A percentile compares a stretch with the other conserved stretches of the same genome.
Evolutionary conservation across 1,140 invertebrate genomes (phyloP).

Genomic region (Caerostris extrusa): DNA sequence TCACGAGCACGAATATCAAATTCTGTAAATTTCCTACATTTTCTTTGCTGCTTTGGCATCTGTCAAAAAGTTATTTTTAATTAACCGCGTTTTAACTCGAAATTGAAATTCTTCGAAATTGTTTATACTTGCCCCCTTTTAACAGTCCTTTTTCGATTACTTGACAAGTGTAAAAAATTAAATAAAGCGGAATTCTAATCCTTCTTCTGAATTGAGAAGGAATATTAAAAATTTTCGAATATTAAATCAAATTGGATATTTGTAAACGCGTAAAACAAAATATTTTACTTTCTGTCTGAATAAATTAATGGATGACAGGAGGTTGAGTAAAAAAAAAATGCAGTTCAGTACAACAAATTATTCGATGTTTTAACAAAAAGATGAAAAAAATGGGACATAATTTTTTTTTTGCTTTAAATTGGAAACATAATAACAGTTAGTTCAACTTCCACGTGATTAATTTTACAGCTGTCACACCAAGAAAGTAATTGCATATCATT

Average conservation of each 20-base stretch:
- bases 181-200: not conserved
- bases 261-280: conserved; percentile 15
- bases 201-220: not conserved
- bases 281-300: conserved; percentile 43
- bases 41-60: not conserved
- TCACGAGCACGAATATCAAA: not conserved
- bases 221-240: conserved; percentile 16
- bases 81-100: conserved; percentile 15
- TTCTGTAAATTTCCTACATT: conserved; percentile 10
- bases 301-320: not conserved
- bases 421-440: conserved; percentile 56
- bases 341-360: not conserved
- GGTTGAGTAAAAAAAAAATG: not conserved
- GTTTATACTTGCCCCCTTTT: not conserved
- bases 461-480: conserved; percentile 56
- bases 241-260: conserved; percentile 1
- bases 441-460: conserved; percentile 50
- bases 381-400: not conserved
- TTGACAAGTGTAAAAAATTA: not conserved
- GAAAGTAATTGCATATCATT: conserved; percentile 62
- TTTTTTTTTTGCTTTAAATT: not conserved
- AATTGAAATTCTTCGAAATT: conserved; percentile 11
- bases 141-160: not conserved
- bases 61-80: conserved; percentile 46
- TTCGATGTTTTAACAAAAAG: not conserved